These are phyloP conservation scores for Hyposoter dolosus DNA, from an alignment of 2,888 invertebrate genomes.

Conservation along the genomic window DNA sequence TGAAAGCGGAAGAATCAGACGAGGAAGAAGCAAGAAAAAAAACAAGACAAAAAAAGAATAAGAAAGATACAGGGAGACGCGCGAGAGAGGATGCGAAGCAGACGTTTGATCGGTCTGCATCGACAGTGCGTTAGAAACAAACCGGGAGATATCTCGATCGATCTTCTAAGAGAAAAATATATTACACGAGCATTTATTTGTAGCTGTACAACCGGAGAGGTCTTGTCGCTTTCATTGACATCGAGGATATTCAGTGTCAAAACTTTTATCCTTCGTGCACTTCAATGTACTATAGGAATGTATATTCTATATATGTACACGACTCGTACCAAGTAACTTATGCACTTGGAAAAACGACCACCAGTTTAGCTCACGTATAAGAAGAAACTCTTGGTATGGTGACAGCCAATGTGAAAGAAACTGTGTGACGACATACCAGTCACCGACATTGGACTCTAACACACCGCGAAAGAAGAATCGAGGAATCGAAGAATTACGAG, in stretches of 20 bases:
- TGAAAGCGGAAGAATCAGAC: slow-evolving; percentile 3
- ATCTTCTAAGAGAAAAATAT: not conserved
- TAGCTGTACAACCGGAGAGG: slow-evolving; percentile 10
- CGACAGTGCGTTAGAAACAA: slow-evolving; percentile 31
- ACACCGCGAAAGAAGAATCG: slow-evolving; percentile 24
- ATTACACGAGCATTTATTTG: slow-evolving; percentile 28
- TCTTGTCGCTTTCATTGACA: slow-evolving; percentile 19
- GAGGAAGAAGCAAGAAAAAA: slow-evolving; percentile 9
- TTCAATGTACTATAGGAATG: not conserved
- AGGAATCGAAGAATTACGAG: slow-evolving; percentile 33
- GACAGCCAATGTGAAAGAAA: slow-evolving; percentile 23
- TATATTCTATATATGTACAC: not conserved
- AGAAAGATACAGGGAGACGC: not conserved
- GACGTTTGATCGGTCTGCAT: slow-evolving; percentile 33
- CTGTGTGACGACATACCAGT: slow-evolving; percentile 29
- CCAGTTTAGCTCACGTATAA: slow-evolving; percentile 26
- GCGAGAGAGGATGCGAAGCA: slow-evolving; percentile 11
- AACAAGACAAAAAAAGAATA: not conserved
- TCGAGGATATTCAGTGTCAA: slow-evolving; percentile 35
- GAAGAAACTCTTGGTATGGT: not conserved
- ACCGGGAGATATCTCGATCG: slow-evolving; percentile 50
- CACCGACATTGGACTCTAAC: not conserved
- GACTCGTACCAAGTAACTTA: not conserved
- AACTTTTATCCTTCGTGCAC: not conserved
- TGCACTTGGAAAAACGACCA: slow-evolving; percentile 35